Base-by-base conservation (phyloP, 2,797 vertebrate genomes). In the Anniella stebbinsi region DNA sequence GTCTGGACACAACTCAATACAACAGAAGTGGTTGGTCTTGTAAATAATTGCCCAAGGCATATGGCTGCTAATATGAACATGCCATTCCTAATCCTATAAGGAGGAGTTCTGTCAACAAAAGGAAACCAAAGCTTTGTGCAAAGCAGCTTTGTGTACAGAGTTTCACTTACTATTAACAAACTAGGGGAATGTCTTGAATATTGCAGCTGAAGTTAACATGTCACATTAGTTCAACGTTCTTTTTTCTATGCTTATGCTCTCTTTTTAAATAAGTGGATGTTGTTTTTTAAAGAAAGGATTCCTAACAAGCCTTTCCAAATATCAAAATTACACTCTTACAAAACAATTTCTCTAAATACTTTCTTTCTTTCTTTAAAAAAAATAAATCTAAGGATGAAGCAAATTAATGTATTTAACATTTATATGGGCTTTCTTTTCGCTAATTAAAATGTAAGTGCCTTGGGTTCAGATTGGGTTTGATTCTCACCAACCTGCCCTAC, bases 41-140 rank as follows among this genome's bases (percentile, higher is more conserved):
- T 21, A n/a, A 80, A 84, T 57, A 87, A n/a, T 45, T 45, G 60
- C 2, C 38, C 54, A 5, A 70, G 87, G 60, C 92, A 88, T 57
- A 9, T 51, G 25, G 18, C 23, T 25, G 73, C 76, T 66, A 84
- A 57, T 54, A 8, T 87, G n/a, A 78, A 1, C 60, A 5, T 9
- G 5, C 4, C 33, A 84, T 70, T 7, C 18, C 45, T 81, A 23
- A n/a, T 67, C 33, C 7, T 57, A 28, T 72, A 54, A 54, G n/a
- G n/a, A 88, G 48, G 17, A 48, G 21, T 13, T n/a, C 36, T 57
- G 30, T 17, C 10, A 1, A 12, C 3, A 63, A 85, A 94, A 48
- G 30, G 25, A 84, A 81, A 51, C 33, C 3, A 25, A 89, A n/a
- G 12, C 80, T 72, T 38, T 41, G 15, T n/a, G 17, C 60, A 48